Base-by-base conservation (phyloP, 2,113 vertebrate species). In the Telmatochromis brachygnathus region DNA sequence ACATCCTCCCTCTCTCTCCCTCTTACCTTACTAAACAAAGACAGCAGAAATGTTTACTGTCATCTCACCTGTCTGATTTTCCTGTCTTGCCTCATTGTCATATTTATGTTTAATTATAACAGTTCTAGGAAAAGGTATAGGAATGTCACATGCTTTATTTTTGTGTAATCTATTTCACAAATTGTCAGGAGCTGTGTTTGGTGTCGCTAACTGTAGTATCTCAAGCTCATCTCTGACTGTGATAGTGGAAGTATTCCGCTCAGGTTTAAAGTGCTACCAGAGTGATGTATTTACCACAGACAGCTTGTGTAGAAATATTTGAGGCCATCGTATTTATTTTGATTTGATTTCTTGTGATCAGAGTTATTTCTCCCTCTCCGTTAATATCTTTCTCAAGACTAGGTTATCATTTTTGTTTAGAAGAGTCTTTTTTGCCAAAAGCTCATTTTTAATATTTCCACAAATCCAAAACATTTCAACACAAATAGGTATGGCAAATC, bases 11-110 rank as follows among this genome's bases (percentile, higher is more conserved):
- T 68, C 68, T 82, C 81, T 83, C 89, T 88, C 86, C 49, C 60
- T 91, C 87, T 84, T 92, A 90, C 84, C 89, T 94, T 95, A 93
- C 94, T 96, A 96, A 96, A 96, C 96, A 96, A 96, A 96, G 95
- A 94, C 94, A 93, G 87, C 84, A 91, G 85, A 93, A 95, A 95
- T 91, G 94, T 94, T 96, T 94, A 87, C 88, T 93, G 91, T 95
- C 94, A 91, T 91, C 82, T 93, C 89, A 92, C 88, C 92, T 94
- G 91, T 92, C 89, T 92, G 84, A 73, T 90, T 93, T 85, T 82
- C 79, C 77, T 75, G 86, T 85, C 91, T 87, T 79, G 58, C 80
- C 87, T 90, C 89, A 85, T 91, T 83, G 73, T 92, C 89, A 89
- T 91, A 92, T 95, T 91, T 95, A 88, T 92, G 86, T 92, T 93